These are phyloP conservation scores for Salvelinus alpinus DNA, from an alignment of 2,113 vertebrate genomes.

Conservation along the genomic window DNA sequence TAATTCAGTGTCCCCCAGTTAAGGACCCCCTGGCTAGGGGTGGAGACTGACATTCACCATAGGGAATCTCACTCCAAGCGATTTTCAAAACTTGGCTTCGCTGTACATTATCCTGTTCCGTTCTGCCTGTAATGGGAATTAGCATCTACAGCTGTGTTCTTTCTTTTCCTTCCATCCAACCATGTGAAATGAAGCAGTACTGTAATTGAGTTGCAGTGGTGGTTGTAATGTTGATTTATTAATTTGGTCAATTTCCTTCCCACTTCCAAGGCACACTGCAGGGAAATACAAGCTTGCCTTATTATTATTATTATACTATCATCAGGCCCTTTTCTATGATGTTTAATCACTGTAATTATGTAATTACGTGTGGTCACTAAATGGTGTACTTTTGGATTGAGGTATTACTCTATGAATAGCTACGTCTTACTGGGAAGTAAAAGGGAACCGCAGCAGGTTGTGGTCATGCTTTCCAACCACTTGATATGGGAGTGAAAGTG, in stretches of 20 bases:
- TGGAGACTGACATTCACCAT: no score
- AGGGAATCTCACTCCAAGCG: no score
- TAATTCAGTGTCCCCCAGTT: no score
- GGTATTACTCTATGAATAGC: not conserved
- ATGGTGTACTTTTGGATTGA: conserved; percentile 15
- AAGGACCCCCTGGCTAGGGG: no score
- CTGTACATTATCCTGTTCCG: no score
- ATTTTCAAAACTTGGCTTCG: no score
- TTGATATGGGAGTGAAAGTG: not conserved
- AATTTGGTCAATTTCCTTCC: conserved; percentile 42
- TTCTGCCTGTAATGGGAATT: no score
- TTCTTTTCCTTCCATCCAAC: no score
- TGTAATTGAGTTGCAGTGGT: conserved; percentile 24
- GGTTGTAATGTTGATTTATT: conserved; percentile 50
- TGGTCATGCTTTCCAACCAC: not conserved
- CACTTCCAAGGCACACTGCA: conserved; percentile 28
- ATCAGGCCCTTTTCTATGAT: conserved; percentile 41
- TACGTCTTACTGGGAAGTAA: no score
- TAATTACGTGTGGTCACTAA: conserved; percentile 60
- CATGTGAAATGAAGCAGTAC: conserved; percentile 5
- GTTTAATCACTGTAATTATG: conserved; percentile 62
- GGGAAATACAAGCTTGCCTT: conserved; percentile 48
- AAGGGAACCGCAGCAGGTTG: no score
- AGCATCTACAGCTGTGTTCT: no score
- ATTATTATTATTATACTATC: conserved; percentile 60